Conservation (phyloP, 2,113 vertebrate genomes). For the Mesembrinibis cayennensis region DNA sequence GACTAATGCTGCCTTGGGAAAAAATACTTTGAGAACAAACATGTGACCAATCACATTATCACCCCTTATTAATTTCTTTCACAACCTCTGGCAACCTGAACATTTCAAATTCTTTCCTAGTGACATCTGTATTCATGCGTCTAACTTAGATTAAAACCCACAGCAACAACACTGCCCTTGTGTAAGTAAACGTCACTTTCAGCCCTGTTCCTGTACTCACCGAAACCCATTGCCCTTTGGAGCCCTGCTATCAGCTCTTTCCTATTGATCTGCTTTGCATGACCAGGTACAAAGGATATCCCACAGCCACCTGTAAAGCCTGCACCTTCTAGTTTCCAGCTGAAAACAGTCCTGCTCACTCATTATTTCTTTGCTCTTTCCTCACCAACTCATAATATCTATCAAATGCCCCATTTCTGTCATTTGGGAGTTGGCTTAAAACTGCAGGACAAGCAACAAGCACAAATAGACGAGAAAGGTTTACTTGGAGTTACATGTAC, state of each 20-base stretch:
- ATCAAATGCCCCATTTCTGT: background rate
- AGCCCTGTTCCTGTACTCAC: background rate
- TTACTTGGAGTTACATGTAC: background rate
- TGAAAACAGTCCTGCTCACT: rapidly evolving
- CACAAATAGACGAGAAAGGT: background rate
- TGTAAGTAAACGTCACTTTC: background rate
- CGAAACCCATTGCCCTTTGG: background rate
- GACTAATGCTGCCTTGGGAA: background rate
- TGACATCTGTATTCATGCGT: constrained; percentile 30
- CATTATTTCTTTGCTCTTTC: background rate
- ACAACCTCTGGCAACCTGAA: constrained; percentile 44
- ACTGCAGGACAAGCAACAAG: background rate
- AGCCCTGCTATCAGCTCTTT: background rate
- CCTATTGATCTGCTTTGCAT: background rate
- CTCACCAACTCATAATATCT: background rate
- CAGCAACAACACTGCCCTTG: background rate
- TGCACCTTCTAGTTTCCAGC: background rate
- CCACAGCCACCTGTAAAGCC: background rate
- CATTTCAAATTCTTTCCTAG: constrained; percentile 31
- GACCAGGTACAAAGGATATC: background rate
- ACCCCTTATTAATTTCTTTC: constrained; percentile 36
- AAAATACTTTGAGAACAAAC: constrained; percentile 21
- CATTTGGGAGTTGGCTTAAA: background rate
- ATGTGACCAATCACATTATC: constrained; percentile 50
- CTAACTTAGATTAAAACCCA: background rate